Percentiles rank a stretch among this genome's conserved stretches.
These are phyloP conservation scores for Cydia splendana DNA, from an alignment of 1,140 invertebrate species.

Conservation along the genomic window DNA sequence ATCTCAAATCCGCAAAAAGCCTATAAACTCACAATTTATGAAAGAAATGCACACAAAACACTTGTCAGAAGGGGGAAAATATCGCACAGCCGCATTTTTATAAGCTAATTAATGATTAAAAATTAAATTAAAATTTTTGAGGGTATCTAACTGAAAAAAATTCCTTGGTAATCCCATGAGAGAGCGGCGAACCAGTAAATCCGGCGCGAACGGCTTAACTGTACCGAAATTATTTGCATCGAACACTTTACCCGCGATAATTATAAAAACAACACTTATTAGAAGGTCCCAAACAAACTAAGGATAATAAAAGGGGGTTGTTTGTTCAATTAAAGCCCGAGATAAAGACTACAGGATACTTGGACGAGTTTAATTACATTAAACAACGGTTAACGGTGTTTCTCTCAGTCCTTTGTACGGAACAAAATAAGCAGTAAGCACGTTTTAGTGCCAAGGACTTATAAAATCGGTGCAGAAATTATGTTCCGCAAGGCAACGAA, in stretches of 20 bases:
- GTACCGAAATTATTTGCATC: slow-evolving; percentile 15
- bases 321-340: slow-evolving; percentile 22
- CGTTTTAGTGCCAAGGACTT: background rate
- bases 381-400: slow-evolving; percentile 21
- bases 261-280: slow-evolving; percentile 27
- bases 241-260: slow-evolving; percentile 14
- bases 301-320: slow-evolving; percentile 28
- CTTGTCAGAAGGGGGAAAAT: background rate
- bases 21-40: background rate
- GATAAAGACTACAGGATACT: slow-evolving; percentile 21
- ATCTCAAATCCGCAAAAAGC: background rate
- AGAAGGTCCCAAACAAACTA: slow-evolving; percentile 20
- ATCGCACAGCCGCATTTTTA: background rate
- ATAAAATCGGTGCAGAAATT: background rate
- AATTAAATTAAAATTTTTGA: slow-evolving; percentile 2
- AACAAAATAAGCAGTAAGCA: slow-evolving; percentile 22
- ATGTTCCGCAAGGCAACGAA: slow-evolving; percentile 1
- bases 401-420: background rate
- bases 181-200: background rate
- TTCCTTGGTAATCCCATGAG: slow-evolving; percentile 1
- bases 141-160: slow-evolving; percentile 4
- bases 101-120: slow-evolving; percentile 20
- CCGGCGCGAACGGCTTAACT: slow-evolving; percentile 1
- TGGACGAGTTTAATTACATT: slow-evolving; percentile 28
- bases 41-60: background rate